Base-by-base conservation (phyloP, 2,888 invertebrate species). In the Monochamus alternatus region DNA sequence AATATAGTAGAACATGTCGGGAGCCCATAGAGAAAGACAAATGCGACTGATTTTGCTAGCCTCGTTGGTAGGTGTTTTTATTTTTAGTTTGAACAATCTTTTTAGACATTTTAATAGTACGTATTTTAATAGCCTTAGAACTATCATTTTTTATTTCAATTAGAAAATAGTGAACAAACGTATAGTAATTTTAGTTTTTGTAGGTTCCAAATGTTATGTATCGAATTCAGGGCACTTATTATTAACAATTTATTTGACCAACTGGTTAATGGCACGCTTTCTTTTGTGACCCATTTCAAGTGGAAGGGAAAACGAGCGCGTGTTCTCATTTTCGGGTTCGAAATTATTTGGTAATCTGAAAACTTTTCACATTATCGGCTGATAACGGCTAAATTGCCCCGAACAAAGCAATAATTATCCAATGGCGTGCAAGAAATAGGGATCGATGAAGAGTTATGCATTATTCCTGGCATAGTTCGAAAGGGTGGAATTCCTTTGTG, bases 311-410 rank as follows among this genome's bases (percentile, higher is more conserved):
- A 65, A 51, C 22, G 44, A 38, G 22, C 64, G 47, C 64, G 64
- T 47, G 64, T 51, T 44, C 44, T n/a, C 43, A 65, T 22, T 65
- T 65, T 31, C 30, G 44, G 71, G 62, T 60, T 43, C 64, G 64
- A 64, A 72, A 63, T 64, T 64, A 72, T 72, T 72, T 64, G 55
- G 43, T 72, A 72, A 72, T 72, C 52, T 38, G 64, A 52, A 69
- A 74, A 76, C 68, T 76, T 76, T 76, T 76, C 76, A 74, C 76
- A 76, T 76, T 76, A 73, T 76, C 73, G 74, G 63, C 62, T 14
- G 66, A 66, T 66, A 66, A 64, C 60, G 14, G 58, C 47, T 38
- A 55, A 52, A 43, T 52, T 62, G 51, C 63, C 73, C 67, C 31
- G 44, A 69, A 74, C 69, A 69, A 76, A 55, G 67, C 68, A 63